A percentile compares a stretch with the other conserved stretches of the same genome.
These are phyloP conservation scores for Athalia cordata DNA, from an alignment of 2,888 invertebrate genomes.

Conservation along the genomic window DNA sequence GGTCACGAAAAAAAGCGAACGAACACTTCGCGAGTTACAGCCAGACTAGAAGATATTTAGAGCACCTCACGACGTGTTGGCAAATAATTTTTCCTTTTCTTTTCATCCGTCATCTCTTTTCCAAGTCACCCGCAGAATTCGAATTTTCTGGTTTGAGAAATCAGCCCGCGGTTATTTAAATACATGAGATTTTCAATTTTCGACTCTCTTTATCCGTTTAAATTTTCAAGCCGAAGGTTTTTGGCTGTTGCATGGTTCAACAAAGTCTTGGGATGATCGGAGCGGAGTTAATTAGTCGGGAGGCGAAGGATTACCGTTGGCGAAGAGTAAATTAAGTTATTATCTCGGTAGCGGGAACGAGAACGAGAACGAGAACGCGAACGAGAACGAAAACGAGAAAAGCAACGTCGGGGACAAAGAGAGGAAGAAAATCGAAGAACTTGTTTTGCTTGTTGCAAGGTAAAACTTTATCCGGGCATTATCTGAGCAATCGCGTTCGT, in stretches of 20 bases:
- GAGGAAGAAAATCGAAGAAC: not conserved
- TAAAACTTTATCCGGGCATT: slow-evolving; percentile 31
- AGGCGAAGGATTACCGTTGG: slow-evolving; percentile 13
- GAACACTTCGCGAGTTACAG: no score
- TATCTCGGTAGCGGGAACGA: slow-evolving; percentile 27
- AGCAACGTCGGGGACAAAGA: not conserved
- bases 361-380: not conserved
- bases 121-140: no score
- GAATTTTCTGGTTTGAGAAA: no score
- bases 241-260: not conserved
- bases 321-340: slow-evolving; percentile 38
- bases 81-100: no score
- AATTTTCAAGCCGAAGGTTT: not conserved
- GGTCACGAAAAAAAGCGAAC: no score
- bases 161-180: no score
- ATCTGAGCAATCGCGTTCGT: slow-evolving; percentile 33
- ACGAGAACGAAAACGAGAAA: slow-evolving; percentile 11
- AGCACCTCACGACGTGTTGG: no score
- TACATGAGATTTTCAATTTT: no score
- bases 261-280: not conserved
- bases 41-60: no score
- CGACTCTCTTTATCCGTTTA: not conserved
- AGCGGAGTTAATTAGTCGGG: slow-evolving; percentile 21
- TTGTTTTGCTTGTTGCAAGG: not conserved
- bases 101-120: no score